Percentiles rank a stretch among this genome's conserved stretches.
These are phyloP conservation scores for Daboia siamensis DNA, from an alignment of 2,113 vertebrate species.

Conservation along the genomic window DNA sequence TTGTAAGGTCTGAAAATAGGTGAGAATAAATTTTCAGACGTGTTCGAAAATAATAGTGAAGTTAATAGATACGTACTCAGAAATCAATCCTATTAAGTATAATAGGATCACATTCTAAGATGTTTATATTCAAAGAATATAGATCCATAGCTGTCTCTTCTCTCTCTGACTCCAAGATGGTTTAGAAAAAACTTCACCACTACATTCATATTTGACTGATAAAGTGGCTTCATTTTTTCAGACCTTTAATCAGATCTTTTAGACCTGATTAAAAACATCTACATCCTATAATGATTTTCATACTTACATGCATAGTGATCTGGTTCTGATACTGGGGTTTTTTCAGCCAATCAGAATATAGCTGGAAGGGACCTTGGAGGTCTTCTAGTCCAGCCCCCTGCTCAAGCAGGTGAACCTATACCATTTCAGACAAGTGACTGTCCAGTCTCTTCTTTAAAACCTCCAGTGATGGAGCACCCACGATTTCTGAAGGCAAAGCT, in stretches of 20 bases:
- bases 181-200: background rate
- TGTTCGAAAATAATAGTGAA: background rate
- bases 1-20: background rate
- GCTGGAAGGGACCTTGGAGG: background rate
- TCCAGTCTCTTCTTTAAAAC: background rate
- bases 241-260: conserved; percentile 5
- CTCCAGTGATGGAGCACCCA: background rate
- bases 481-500: background rate
- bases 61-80: background rate
- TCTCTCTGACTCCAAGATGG: background rate
- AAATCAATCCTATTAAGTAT: background rate
- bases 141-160: background rate
- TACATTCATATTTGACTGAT: conserved; percentile 23
- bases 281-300: conserved; percentile 43
- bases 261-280: conserved; percentile 22
- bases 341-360: background rate
- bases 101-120: background rate
- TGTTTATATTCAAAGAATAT: background rate
- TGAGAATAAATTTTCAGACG: background rate
- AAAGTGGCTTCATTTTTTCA: background rate
- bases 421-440: background rate
- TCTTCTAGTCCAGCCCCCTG: background rate
- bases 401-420: background rate
- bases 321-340: conserved; percentile 41
- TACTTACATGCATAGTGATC: conserved; percentile 46